Evolutionary conservation across 2,797 vertebrate species (phyloP).

Genomic region (Neomorphus geoffroyi): DNA sequence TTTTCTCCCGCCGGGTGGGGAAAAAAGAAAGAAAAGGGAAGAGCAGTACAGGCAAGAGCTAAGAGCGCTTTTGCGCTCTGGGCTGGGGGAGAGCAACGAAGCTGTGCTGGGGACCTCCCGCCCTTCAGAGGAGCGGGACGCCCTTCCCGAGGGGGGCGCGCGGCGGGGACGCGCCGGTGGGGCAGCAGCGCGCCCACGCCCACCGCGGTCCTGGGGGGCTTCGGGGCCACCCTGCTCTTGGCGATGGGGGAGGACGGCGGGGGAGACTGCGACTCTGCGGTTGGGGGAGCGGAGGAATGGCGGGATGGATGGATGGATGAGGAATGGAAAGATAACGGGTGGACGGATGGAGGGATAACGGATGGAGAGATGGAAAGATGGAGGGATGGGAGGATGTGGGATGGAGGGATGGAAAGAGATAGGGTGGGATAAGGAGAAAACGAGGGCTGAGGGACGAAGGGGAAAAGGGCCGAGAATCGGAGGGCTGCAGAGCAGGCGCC

Average conservation of each 20-base stretch:
- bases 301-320: not conserved
- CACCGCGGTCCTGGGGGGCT: not conserved
- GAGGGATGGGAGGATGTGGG: not conserved
- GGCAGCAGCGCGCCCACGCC: not conserved
- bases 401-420: not conserved
- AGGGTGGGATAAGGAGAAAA: not conserved
- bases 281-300: not conserved
- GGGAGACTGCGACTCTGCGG: rapidly evolving
- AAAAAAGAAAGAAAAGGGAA: not conserved
- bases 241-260: too few species aligned
- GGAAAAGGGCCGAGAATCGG: not conserved
- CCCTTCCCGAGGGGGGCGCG: not conserved
- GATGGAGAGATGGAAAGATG: too few species aligned
- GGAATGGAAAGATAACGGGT: not conserved
- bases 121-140: not conserved
- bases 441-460: not conserved
- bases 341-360: not conserved
- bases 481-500: not conserved
- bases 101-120: not conserved
- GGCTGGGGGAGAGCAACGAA: not conserved
- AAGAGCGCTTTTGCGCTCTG: not conserved
- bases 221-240: not conserved
- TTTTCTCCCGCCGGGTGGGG: not conserved
- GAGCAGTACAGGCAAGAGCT: not conserved
- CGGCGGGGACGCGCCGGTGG: not conserved